These are phyloP conservation scores for Nothobranchius furzeri DNA, from an alignment of 2,113 vertebrate genomes.

Conservation along the genomic window DNA sequence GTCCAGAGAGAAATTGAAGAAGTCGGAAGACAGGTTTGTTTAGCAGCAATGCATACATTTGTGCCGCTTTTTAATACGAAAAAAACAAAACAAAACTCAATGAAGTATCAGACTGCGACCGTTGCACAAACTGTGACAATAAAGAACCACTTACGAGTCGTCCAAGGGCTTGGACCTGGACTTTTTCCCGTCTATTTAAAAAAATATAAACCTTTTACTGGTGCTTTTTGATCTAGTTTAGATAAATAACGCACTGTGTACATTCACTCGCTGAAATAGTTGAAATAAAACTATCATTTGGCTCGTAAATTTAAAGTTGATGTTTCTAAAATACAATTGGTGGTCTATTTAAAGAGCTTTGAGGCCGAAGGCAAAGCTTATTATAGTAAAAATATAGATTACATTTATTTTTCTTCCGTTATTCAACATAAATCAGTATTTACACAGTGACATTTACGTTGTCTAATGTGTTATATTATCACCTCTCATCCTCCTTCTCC, in stretches of 20 bases:
- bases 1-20: constrained; percentile 71
- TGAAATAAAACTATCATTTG: too few relatives aligned
- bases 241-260: too few relatives aligned
- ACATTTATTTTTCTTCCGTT: too few relatives aligned
- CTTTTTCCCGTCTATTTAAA: neutral
- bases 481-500: neutral
- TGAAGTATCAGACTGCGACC: neutral
- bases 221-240: neutral
- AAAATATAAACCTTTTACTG: neutral
- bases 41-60: neutral
- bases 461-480: neutral
- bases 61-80: neutral
- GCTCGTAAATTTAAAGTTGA: too few relatives aligned
- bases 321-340: too few relatives aligned
- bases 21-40: constrained; percentile 64
- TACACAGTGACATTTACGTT: neutral
- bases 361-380: too few relatives aligned
- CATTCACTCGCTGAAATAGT: too few relatives aligned
- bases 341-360: too few relatives aligned
- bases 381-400: too few relatives aligned
- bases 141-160: neutral
- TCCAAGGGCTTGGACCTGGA: neutral
- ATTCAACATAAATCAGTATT: too few relatives aligned
- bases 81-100: neutral
- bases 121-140: too few relatives aligned